Percentiles rank a stretch among this genome's conserved stretches.
phyloP scores from a whole-genome alignment of 1,140 invertebrate genomes.

The Probaryconus sp. region DNA sequence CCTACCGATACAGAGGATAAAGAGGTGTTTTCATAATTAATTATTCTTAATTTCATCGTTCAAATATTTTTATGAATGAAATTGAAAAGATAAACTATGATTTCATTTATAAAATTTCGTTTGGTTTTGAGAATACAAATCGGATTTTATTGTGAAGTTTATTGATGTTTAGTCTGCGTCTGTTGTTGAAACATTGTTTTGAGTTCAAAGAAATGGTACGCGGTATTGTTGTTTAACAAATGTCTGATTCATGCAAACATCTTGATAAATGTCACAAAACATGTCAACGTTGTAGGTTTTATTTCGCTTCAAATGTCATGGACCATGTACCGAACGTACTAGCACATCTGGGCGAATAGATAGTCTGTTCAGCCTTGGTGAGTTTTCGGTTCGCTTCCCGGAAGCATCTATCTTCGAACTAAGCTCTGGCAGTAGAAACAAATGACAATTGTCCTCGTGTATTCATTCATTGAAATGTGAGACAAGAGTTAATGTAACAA shows the following conservation, averaged over 20 bases:
- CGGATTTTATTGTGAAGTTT: too few relatives aligned
- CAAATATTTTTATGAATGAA: too few relatives aligned
- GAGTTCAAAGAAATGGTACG: background rate
- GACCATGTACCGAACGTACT: constrained; percentile 62
- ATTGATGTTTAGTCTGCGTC: too few relatives aligned
- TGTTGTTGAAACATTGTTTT: too few relatives aligned
- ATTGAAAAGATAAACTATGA: too few relatives aligned
- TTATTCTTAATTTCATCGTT: too few relatives aligned
- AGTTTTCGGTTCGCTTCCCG: constrained; percentile 65
- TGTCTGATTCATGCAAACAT: constrained; percentile 12
- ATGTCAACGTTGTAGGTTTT: constrained; percentile 20
- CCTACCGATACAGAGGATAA: too few relatives aligned
- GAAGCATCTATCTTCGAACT: constrained; percentile 67
- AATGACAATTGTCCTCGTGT: constrained; percentile 40
- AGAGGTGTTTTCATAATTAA: too few relatives aligned
- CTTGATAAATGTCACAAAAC: constrained; percentile 21
- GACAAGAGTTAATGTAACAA: constrained; percentile 16
- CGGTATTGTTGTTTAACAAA: constrained; percentile 3
- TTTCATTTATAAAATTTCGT: too few relatives aligned
- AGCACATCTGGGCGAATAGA: constrained; percentile 68
- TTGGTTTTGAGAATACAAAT: too few relatives aligned
- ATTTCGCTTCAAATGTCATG: constrained; percentile 64
- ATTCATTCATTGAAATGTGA: constrained; percentile 35
- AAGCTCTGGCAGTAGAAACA: constrained; percentile 23
- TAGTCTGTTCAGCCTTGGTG: constrained; percentile 55